phyloP scores from a whole-genome alignment of 1,140 invertebrate species.

The Telenomus remus region DNA sequence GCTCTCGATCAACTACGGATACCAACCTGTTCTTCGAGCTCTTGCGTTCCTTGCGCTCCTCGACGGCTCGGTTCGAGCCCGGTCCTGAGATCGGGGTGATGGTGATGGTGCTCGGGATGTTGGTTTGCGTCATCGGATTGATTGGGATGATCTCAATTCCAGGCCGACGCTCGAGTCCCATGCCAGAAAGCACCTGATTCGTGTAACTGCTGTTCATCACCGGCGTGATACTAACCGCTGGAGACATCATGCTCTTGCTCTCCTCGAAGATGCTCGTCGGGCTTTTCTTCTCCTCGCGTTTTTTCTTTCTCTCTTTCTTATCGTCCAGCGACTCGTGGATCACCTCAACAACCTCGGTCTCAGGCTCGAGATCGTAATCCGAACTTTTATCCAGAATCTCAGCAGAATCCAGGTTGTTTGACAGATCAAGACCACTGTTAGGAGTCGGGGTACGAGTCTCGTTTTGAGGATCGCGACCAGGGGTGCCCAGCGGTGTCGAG shows the following conservation, averaged over 20 bases:
- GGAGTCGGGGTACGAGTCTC: constrained; percentile 76
- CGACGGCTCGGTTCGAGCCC: constrained; percentile 76
- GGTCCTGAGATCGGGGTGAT: constrained; percentile 85
- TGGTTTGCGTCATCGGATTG: constrained; percentile 78
- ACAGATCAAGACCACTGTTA: constrained; percentile 79
- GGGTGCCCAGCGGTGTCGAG: constrained; percentile 78
- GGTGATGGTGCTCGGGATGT: constrained; percentile 86
- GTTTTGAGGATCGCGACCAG: constrained; percentile 75
- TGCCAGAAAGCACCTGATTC: constrained; percentile 78
- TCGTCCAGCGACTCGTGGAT: constrained; percentile 76
- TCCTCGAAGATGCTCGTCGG: constrained; percentile 76
- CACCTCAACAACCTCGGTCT: constrained; percentile 75
- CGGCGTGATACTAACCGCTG: constrained; percentile 87
- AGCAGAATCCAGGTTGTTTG: constrained; percentile 78
- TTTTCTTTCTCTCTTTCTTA: constrained; percentile 73
- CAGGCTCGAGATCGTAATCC: constrained; percentile 78
- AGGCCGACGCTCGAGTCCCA: constrained; percentile 81
- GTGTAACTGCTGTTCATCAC: constrained; percentile 78
- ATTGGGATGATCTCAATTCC: constrained; percentile 89
- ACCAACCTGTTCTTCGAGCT: constrained; percentile 77
- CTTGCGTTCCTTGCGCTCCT: constrained; percentile 81
- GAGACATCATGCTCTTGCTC: constrained; percentile 79
- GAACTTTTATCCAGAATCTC: constrained; percentile 73
- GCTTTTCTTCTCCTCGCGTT: constrained; percentile 70
- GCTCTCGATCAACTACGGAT: constrained; percentile 64